A percentile compares a stretch with the other conserved stretches of the same genome.
These are phyloP conservation scores for Apamea sordens DNA, from an alignment of 2,888 invertebrate species.

Conservation along the genomic window DNA sequence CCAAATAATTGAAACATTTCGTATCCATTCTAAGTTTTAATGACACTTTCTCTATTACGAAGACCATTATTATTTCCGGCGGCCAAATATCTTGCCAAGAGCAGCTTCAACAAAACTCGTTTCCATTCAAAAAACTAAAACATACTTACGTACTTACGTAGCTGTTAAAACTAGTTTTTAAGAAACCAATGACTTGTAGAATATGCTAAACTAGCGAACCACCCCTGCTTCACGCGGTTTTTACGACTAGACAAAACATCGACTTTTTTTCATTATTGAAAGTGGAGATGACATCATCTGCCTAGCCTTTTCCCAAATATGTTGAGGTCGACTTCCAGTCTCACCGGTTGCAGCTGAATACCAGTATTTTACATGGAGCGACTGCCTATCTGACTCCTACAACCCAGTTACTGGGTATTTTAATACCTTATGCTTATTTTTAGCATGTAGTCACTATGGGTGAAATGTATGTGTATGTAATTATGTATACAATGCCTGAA, in stretches of 20 bases:
- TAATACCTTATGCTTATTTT: too few species aligned
- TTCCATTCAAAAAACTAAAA: conserved; percentile 36
- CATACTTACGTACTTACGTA: background rate
- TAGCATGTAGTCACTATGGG: too few species aligned
- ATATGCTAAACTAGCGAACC: background rate
- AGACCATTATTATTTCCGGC: conserved; percentile 42
- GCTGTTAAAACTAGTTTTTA: conserved; percentile 9
- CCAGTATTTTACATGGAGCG: background rate
- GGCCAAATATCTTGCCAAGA: conserved; percentile 29
- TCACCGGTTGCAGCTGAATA: background rate
- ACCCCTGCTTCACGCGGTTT: background rate
- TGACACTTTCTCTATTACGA: conserved; percentile 42
- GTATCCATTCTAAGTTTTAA: conserved; percentile 8
- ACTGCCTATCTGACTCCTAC: too few species aligned
- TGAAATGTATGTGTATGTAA: too few species aligned
- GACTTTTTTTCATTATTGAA: background rate
- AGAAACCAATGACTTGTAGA: conserved; percentile 23
- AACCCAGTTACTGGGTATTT: too few species aligned
- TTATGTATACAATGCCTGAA: too few species aligned
- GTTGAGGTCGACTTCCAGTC: too few species aligned
- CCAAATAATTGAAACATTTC: conserved; percentile 40
- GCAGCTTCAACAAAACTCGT: conserved; percentile 28
- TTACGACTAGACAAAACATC: background rate
- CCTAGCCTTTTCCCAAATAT: background rate
- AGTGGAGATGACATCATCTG: background rate